phyloP scores from a whole-genome alignment of 2,797 vertebrate genomes.

The Poecile montanus region DNA sequence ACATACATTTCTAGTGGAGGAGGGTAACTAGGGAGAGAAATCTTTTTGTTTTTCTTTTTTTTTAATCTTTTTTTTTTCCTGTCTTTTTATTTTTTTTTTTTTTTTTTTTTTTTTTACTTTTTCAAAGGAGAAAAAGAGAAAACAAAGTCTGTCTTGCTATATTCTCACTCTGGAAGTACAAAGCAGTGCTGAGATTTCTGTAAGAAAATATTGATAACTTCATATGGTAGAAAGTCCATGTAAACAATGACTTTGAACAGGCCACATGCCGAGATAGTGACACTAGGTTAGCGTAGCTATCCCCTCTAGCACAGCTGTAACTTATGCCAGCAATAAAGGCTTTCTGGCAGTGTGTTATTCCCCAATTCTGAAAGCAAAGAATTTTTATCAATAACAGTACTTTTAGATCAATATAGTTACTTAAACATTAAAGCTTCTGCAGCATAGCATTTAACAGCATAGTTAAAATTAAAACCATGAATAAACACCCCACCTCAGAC shows the following conservation, averaged over 20 bases:
- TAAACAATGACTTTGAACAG: conserved; percentile 56
- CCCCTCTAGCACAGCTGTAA: conserved; percentile 26
- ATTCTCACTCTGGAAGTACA: background rate
- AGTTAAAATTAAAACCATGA: conserved; percentile 44
- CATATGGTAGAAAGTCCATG: conserved; percentile 2
- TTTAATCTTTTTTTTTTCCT: too few relatives aligned
- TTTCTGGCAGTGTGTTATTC: background rate
- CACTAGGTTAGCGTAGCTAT: background rate
- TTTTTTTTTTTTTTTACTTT: background rate
- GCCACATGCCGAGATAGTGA: conserved; percentile 31
- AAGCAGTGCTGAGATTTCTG: background rate
- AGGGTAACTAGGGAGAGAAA: background rate
- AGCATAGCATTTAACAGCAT: background rate
- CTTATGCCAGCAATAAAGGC: conserved; percentile 25
- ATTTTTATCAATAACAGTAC: conserved; percentile 36
- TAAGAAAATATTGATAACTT: conserved; percentile 30
- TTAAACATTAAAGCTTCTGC: conserved; percentile 34
- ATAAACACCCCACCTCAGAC: background rate
- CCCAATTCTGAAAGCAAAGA: conserved; percentile 12
- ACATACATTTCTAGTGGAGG: background rate
- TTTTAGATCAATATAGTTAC: conserved; percentile 21
- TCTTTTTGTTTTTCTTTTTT: background rate
- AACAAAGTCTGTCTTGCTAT: background rate
- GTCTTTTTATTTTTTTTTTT: background rate
- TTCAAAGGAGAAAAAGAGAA: background rate